Evolutionary conservation across 2,797 vertebrate species (phyloP), one percentile per base, ranked within the genome.

Genomic region (Gobio occitaniae): DNA sequence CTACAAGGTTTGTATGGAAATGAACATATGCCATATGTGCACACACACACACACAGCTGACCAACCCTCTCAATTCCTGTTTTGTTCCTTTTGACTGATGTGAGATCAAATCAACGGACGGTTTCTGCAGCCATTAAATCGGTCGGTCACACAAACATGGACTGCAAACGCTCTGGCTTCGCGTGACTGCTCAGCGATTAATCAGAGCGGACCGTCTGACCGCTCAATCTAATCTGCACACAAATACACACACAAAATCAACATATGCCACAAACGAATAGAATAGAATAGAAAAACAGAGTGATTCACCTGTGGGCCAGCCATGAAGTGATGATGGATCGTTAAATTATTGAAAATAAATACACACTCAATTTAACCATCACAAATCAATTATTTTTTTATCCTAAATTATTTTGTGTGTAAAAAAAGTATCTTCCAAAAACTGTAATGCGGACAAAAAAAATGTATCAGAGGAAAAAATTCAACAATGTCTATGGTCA

Each of bases 11-110:
- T 47, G 61, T 41, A 76, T 84, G 72, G 61, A 69, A 77, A 84
- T 84, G 61, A 47, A 32, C 36, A 13, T 56, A 16, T 8, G 41
- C 47, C 19, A 82, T 29, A 72, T 66, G 38, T 25, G 10, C 56
- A 8, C 56, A 72, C 4, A 8, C 4, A 8, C n/a, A n/a, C 15
- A n/a, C 61, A 59, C n/a, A 77, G 63, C 50, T 44, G 36, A 77
- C 38, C n/a, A 54, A 16, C 63, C 48, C 50, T 54, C 47, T 77
- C 72, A 54, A 38, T 52, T 68, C 15, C 15, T 2, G 48, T 59
- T 78, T 84, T 77, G 74, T 84, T 54, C 10, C 21, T 44, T 77
- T 69, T 84, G 50, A 78, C 82, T 56, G 70, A 84, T 70, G 74
- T 52, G 11, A 77, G 47, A 80, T 52, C 78, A 44, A 74, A 79